Evolutionary conservation across 1,140 invertebrate species (phyloP), one percentile per base, ranked within the genome.

Genomic region (Centruroides sculpturatus): DNA sequence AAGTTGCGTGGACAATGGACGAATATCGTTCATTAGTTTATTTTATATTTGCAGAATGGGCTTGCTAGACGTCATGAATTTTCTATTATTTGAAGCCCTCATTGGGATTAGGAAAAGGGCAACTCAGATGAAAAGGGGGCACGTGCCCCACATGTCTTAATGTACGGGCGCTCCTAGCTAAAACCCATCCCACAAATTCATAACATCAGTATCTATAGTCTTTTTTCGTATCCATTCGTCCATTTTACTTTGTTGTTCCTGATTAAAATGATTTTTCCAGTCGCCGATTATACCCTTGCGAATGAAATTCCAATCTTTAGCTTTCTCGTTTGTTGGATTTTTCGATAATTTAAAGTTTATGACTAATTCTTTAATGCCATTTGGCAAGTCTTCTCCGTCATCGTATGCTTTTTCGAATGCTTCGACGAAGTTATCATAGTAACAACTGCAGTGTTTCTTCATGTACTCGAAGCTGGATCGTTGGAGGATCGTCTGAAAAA

Each of bases 401-500:
- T 56, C 41, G 11, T 46, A 9, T 12, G 10, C 12, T 13, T 9
- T 13, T 10, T 5, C 10, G 50, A 36, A 59, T 10, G 11, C 12
- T 56, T 46, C 47, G 35, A 13, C 41, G 13, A 41, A 59, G 36
- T 54, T 54, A 13, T 11, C 46, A 8, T 59, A 41, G 41, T 41
- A 41, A 41, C 41, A 54, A 8, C 53, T 52, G 3, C 70, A 68
- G 65, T 79, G 78, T 13, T 63, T 60, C n/a, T 70, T 67, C 78
- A 80, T 80, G 34, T 63, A 71, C 8, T 76, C 69, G 64, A 80
- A 78, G 12, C 69, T 71, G 55, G 76, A 77, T 60, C 77, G 75
- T 5, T 71, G 59, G 6, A 69, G 66, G 8, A 76, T 70, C 36
- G 60, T 60, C 5, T 67, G 62, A 6, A 62, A n/a, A 11, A 74